Evolutionary conservation across 2,113 vertebrate species (phyloP).

Genomic region (Gnathonemus echidnorhynchus): DNA sequence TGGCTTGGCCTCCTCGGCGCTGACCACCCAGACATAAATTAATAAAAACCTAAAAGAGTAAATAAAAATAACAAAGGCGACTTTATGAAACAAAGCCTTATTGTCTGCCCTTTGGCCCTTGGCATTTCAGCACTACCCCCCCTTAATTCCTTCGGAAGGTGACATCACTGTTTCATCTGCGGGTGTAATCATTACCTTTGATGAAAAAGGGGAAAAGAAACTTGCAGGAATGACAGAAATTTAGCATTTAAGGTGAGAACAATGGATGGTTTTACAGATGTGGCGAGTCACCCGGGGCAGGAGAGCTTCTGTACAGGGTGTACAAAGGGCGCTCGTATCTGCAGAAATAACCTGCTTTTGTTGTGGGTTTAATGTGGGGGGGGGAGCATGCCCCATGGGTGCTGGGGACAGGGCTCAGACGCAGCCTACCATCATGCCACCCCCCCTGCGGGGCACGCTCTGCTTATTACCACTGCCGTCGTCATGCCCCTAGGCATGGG

Average conservation of each 20-base stretch:
- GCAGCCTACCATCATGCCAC: background rate
- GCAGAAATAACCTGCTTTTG: background rate
- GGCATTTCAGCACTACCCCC: background rate
- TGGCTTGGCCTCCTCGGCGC: background rate
- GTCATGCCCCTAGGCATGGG: background rate
- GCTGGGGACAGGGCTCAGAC: background rate
- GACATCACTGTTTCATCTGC: background rate
- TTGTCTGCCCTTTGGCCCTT: background rate
- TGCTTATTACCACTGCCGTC: background rate
- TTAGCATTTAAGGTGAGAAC: background rate
- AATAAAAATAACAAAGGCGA: background rate
- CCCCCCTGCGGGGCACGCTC: background rate
- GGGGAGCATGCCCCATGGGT: background rate
- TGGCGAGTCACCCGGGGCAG: background rate
- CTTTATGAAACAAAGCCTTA: background rate
- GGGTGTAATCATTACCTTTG: background rate
- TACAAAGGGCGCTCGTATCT: background rate
- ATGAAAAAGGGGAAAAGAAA: background rate
- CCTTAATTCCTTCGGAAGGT: background rate
- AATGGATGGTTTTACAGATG: background rate
- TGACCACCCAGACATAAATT: background rate
- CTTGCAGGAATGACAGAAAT: background rate
- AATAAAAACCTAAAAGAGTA: background rate
- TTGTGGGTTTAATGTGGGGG: background rate
- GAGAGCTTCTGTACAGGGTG: background rate